Conservation (phyloP, 2,113 vertebrate genomes). For the Pluvialis apricaria region DNA sequence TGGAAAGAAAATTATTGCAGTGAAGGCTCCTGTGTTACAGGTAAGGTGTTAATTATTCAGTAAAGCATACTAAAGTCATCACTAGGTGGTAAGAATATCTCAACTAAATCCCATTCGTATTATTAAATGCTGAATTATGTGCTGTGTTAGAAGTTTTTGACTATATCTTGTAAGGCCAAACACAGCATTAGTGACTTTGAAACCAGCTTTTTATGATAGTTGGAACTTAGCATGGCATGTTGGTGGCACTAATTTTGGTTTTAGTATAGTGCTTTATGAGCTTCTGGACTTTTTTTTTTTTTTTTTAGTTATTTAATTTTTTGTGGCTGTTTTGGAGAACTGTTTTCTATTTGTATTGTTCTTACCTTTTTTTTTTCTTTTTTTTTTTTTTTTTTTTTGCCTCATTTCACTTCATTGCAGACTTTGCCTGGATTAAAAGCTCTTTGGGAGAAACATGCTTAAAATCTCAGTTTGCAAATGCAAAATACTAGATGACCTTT, state of each 20-base stretch:
- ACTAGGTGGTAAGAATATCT: not conserved
- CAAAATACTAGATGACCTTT: not conserved
- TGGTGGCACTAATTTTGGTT: not conserved
- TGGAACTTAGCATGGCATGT: not conserved
- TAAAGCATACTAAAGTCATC: not conserved
- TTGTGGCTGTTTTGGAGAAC: not conserved
- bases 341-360: not conserved
- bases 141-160: not conserved
- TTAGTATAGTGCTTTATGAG: not conserved
- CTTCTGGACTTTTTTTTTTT: not conserved
- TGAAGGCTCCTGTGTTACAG: not conserved
- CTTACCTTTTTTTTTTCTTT: not conserved
- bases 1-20: not conserved
- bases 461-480: not conserved
- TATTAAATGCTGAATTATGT: not conserved
- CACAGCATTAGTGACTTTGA: rapidly evolving
- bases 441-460: not conserved
- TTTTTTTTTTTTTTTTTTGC: not conserved
- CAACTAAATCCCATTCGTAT: not conserved
- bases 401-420: not conserved
- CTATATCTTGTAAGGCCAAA: not conserved
- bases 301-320: not conserved
- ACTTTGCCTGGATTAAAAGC: not conserved
- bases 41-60: not conserved
- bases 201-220: not conserved